phyloP scores from a whole-genome alignment of 2,113 vertebrate genomes.

The Galemys pyrenaicus region DNA sequence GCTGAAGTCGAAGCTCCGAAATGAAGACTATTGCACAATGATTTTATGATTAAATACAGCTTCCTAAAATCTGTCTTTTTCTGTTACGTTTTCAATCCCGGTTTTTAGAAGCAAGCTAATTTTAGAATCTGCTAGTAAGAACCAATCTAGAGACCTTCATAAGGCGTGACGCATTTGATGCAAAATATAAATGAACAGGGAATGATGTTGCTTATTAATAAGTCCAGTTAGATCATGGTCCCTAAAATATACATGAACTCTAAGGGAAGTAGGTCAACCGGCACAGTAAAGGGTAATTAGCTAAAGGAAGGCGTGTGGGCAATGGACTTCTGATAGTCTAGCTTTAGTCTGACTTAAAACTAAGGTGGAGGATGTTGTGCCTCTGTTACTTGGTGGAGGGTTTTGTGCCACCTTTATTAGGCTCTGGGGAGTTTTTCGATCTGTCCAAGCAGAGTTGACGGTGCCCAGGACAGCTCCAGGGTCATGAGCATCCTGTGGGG shows the following conservation, averaged over 20 bases:
- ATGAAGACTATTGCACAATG: slow-evolving; percentile 45
- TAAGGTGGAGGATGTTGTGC: background rate
- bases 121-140: slow-evolving; percentile 71
- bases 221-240: background rate
- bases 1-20: background rate
- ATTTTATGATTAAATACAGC: slow-evolving; percentile 37
- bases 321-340: background rate
- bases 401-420: background rate
- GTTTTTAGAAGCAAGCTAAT: slow-evolving; percentile 54
- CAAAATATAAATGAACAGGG: slow-evolving; percentile 42
- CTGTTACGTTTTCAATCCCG: slow-evolving; percentile 41
- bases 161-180: slow-evolving; percentile 54
- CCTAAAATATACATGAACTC: slow-evolving; percentile 50
- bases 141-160: slow-evolving; percentile 54
- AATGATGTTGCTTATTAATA: slow-evolving; percentile 8
- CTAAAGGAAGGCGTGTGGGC: background rate
- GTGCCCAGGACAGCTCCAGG: background rate
- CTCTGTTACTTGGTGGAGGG: background rate
- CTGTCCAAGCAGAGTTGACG: background rate
- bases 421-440: background rate
- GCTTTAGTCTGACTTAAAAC: background rate
- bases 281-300: background rate
- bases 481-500: background rate
- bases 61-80: slow-evolving; percentile 40
- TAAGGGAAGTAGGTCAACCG: slow-evolving; percentile 4